These are phyloP conservation scores for Nysson spinosus DNA, from an alignment of 2,888 invertebrate species.

Conservation along the genomic window DNA sequence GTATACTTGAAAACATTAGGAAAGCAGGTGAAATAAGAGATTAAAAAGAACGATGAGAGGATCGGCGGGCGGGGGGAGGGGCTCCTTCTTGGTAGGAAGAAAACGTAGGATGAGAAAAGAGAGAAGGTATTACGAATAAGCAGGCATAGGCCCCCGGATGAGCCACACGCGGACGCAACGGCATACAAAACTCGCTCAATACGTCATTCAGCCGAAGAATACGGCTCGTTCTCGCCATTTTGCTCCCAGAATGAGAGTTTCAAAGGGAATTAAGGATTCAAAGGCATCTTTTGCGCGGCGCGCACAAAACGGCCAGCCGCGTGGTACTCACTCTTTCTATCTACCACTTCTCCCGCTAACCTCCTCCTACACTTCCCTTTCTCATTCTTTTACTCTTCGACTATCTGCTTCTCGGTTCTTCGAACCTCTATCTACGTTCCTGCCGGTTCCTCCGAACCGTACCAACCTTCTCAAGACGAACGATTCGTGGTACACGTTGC, in stretches of 20 bases:
- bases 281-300: constrained; percentile 76
- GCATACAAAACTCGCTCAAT: constrained; percentile 77
- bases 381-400: constrained; percentile 4
- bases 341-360: constrained; percentile 21
- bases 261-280: constrained; percentile 78
- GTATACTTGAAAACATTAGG: constrained; percentile 29
- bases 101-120: constrained; percentile 45
- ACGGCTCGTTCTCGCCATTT: constrained; percentile 76
- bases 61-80: constrained; percentile 15
- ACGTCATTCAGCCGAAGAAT: constrained; percentile 77
- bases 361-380: constrained; percentile 8
- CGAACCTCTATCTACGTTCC: constrained; percentile 19
- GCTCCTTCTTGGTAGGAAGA: constrained; percentile 32
- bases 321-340: constrained; percentile 34
- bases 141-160: constrained; percentile 64
- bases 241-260: constrained; percentile 76
- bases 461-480: constrained; percentile 52
- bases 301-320: constrained; percentile 72
- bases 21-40: constrained; percentile 28
- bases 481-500: constrained; percentile 36
- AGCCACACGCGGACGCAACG: constrained; percentile 67
- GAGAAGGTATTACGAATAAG: constrained; percentile 53
- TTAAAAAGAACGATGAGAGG: constrained; percentile 36
- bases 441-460: neutral
- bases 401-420: constrained; percentile 23